Evolutionary conservation across 2,797 vertebrate genomes (phyloP).

Genomic region (Aulostomus chinensis): DNA sequence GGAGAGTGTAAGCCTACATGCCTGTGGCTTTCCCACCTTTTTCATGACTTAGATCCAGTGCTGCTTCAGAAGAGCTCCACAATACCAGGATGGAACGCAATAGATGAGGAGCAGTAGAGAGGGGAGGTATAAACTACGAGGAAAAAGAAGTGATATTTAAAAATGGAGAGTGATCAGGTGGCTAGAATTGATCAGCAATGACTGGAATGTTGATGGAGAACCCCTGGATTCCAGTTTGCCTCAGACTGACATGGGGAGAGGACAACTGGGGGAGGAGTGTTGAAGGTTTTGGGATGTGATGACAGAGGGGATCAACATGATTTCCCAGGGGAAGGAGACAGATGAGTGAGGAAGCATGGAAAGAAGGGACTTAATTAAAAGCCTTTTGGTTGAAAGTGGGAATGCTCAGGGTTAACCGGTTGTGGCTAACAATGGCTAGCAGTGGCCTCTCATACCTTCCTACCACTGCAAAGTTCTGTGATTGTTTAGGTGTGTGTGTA

Average conservation of each 20-base stretch:
- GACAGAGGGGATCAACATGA: conserved; percentile 59
- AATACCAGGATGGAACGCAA: neutral
- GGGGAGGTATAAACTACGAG: neutral
- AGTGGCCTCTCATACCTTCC: too few relatives aligned
- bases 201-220: conserved; percentile 31
- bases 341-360: conserved; percentile 45
- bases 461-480: too few relatives aligned
- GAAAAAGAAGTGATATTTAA: neutral
- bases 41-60: conserved; percentile 52
- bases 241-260: conserved; percentile 32
- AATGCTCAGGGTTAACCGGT: neutral
- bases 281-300: conserved; percentile 37
- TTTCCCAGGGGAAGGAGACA: conserved; percentile 59
- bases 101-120: neutral
- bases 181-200: conserved; percentile 30
- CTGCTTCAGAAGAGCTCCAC: conserved; percentile 18
- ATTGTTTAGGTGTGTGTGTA: too few relatives aligned
- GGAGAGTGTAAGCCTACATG: conserved; percentile 44
- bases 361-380: conserved; percentile 56
- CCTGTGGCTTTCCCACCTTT: conserved; percentile 39
- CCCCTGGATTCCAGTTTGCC: conserved; percentile 35
- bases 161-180: conserved; percentile 2
- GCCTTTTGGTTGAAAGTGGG: conserved; percentile 34
- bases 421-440: neutral
- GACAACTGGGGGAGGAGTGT: conserved; percentile 32